Evolutionary conservation across 2,113 vertebrate species (phyloP).

Genomic region (Neolamprologus sp.): DNA sequence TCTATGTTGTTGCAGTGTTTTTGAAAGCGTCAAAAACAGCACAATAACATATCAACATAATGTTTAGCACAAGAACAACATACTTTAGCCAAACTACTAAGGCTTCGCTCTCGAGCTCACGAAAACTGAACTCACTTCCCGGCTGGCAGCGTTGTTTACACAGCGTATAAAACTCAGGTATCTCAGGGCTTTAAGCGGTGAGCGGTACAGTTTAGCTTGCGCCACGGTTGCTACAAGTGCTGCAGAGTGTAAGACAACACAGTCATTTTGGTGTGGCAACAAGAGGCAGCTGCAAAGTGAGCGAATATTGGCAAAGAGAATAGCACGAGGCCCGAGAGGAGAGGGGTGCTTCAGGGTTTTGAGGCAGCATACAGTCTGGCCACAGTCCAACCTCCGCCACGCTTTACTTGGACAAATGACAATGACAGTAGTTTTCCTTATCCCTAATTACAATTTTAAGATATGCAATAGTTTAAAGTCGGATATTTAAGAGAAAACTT

Average conservation of each 20-base stretch:
- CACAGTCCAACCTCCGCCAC: background rate
- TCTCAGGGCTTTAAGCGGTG: background rate
- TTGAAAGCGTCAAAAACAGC: background rate
- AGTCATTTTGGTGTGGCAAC: background rate
- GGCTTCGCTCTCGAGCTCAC: background rate
- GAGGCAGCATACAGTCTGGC: conserved; percentile 31
- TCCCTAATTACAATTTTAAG: conserved; percentile 57
- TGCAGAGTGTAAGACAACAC: conserved; percentile 13
- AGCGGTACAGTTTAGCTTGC: background rate
- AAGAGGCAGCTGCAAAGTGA: background rate
- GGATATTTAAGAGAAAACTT: conserved; percentile 4
- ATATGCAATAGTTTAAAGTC: conserved; percentile 42
- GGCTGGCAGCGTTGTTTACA: background rate
- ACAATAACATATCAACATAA: background rate
- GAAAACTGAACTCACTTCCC: background rate
- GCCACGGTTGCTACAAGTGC: conserved; percentile 41
- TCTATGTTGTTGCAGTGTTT: background rate
- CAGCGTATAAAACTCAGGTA: background rate
- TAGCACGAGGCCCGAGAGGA: background rate
- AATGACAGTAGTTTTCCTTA: background rate
- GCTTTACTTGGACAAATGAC: background rate
- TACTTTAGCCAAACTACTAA: background rate
- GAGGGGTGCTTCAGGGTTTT: background rate
- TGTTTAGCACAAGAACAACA: background rate
- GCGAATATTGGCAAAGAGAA: background rate